Percentiles rank a stretch among this genome's conserved stretches.
Conservation (phyloP, 2,888 invertebrate species). For the Gastracanthus pulcherrimus region DNA sequence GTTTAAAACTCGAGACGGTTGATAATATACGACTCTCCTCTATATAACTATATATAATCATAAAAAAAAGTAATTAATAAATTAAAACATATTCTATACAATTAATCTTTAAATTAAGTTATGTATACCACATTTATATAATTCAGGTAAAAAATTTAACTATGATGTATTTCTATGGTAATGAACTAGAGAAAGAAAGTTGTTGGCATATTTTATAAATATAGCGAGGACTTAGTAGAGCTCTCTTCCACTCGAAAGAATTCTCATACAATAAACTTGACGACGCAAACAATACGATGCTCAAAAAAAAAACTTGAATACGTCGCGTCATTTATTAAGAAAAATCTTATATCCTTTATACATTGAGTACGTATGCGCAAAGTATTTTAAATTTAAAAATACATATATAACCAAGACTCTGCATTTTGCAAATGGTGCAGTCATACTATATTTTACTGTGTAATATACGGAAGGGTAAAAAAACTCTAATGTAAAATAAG, state of each 20-base stretch:
- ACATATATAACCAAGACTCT: not conserved
- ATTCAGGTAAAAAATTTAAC: not conserved
- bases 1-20: too few relatives aligned
- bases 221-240: not conserved
- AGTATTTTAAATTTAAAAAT: not conserved
- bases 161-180: not conserved
- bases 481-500: not conserved
- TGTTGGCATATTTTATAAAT: constrained; percentile 24
- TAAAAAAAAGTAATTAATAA: too few relatives aligned
- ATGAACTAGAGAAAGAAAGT: not conserved
- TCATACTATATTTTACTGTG: not conserved
- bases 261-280: constrained; percentile 20
- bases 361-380: not conserved
- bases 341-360: not conserved
- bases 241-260: constrained; percentile 5
- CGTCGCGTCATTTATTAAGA: not conserved
- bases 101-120: too few relatives aligned
- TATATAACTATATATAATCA: too few relatives aligned
- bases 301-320: not conserved
- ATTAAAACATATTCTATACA: too few relatives aligned
- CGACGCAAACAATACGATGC: constrained; percentile 15
- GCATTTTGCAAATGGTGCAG: too few relatives aligned
- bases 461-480: not conserved
- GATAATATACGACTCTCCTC: too few relatives aligned
- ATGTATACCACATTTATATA: too few relatives aligned